phyloP scores from a whole-genome alignment of 2,113 vertebrate genomes.

The Struthidea cinerea region DNA sequence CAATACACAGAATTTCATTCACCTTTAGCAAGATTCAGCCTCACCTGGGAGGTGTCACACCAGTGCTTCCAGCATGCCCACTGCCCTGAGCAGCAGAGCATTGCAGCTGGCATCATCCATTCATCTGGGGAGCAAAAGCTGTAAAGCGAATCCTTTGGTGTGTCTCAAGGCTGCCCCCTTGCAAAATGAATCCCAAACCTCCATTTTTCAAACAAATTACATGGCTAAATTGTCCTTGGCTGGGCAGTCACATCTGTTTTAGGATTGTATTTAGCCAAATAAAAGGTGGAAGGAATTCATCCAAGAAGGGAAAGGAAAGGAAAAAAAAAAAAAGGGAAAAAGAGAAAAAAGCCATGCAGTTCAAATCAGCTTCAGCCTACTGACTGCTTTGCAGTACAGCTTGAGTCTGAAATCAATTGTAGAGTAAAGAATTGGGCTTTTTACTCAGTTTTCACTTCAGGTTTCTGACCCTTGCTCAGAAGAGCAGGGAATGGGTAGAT shows the following conservation, averaged over 20 bases:
- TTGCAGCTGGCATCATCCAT: slow-evolving; percentile 8
- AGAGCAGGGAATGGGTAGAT: not conserved
- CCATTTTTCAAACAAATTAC: slow-evolving; percentile 59
- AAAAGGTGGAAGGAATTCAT: slow-evolving; percentile 9
- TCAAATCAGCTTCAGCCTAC: not conserved
- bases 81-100: not conserved
- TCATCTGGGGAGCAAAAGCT: slow-evolving; percentile 24
- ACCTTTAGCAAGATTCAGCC: slow-evolving; percentile 9
- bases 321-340: not conserved
- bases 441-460: not conserved
- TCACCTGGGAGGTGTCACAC: not conserved
- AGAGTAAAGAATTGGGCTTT: not conserved
- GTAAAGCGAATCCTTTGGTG: slow-evolving; percentile 12
- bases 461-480: not conserved
- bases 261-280: slow-evolving; percentile 28
- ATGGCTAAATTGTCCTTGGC: slow-evolving; percentile 60
- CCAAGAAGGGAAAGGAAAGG: not conserved
- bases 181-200: slow-evolving; percentile 50
- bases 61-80: not conserved
- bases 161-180: slow-evolving; percentile 27
- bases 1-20: slow-evolving; percentile 35
- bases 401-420: not conserved
- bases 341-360: not conserved
- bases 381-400: not conserved
- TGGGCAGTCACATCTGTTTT: slow-evolving; percentile 36